A percentile compares a stretch with the other conserved stretches of the same genome.
phyloP scores from a whole-genome alignment of 2,113 vertebrate genomes.

The Chelonoidis abingdonii region DNA sequence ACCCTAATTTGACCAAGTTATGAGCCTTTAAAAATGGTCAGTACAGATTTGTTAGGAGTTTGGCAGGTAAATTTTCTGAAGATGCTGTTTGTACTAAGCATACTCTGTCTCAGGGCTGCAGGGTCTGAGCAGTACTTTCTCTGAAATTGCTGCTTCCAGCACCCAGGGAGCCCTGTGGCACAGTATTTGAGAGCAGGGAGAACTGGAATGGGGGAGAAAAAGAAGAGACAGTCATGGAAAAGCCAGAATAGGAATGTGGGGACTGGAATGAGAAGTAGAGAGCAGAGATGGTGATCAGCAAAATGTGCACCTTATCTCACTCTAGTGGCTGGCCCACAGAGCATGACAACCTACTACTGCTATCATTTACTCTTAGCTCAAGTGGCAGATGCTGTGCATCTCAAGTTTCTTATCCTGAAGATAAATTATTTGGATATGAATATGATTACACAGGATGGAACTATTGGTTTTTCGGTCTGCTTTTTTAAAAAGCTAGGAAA shows the following conservation, averaged over 20 bases:
- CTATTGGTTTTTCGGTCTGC: neutral
- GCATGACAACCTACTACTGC: neutral
- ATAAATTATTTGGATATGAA: neutral
- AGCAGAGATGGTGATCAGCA: neutral
- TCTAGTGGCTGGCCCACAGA: neutral
- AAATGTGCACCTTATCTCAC: neutral
- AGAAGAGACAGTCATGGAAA: neutral
- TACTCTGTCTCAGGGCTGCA: rapidly evolving
- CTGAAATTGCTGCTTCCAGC: neutral
- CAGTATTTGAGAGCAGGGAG: neutral
- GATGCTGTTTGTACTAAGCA: neutral
- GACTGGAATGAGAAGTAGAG: neutral
- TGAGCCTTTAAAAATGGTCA: neutral
- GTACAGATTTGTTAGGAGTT: neutral
- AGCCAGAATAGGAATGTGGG: neutral
- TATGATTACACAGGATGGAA: neutral
- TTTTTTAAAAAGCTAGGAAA: neutral
- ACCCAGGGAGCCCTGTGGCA: neutral
- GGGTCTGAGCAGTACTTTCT: rapidly evolving
- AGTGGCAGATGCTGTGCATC: neutral
- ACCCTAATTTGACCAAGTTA: neutral
- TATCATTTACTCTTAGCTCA: neutral
- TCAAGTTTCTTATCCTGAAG: neutral
- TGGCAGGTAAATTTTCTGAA: neutral
- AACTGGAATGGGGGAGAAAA: neutral